Conservation (phyloP, 2,113 vertebrate species). For the Cyprinodon brontotheroides region DNA sequence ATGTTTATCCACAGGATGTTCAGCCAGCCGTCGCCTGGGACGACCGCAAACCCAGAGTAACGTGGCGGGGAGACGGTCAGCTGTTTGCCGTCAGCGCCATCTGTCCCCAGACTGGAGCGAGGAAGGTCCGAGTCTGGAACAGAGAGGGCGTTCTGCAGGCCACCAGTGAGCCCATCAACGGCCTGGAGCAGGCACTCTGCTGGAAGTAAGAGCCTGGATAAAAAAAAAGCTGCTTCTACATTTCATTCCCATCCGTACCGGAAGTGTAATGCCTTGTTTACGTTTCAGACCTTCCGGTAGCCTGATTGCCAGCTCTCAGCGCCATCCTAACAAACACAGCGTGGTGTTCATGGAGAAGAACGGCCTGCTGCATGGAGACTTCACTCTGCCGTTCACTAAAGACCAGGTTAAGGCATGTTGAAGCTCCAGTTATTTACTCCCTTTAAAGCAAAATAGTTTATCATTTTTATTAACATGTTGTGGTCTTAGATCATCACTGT, state of each 20-base stretch:
- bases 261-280: neutral
- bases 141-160: constrained; percentile 91
- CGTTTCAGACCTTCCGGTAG: constrained; percentile 89
- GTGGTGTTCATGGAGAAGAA: constrained; percentile 98
- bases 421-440: neutral
- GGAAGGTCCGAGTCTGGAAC: constrained; percentile 69
- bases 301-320: constrained; percentile 88
- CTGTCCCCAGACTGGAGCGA: constrained; percentile 86
- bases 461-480: neutral
- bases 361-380: constrained; percentile 94
- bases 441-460: neutral
- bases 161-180: constrained; percentile 89
- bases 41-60: constrained; percentile 83
- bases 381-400: constrained; percentile 87
- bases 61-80: constrained; percentile 95
- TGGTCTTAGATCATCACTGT: too few relatives aligned
- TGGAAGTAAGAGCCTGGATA: constrained; percentile 90
- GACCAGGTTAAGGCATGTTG: constrained; percentile 85
- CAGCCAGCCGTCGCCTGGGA: constrained; percentile 86
- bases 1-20: constrained; percentile 76
- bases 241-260: neutral
- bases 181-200: constrained; percentile 88
- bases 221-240: neutral
- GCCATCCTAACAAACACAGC: constrained; percentile 90
- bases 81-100: constrained; percentile 91